Evolutionary conservation across 2,797 vertebrate genomes (phyloP).

Genomic region (Chiloscyllium punctatum): DNA sequence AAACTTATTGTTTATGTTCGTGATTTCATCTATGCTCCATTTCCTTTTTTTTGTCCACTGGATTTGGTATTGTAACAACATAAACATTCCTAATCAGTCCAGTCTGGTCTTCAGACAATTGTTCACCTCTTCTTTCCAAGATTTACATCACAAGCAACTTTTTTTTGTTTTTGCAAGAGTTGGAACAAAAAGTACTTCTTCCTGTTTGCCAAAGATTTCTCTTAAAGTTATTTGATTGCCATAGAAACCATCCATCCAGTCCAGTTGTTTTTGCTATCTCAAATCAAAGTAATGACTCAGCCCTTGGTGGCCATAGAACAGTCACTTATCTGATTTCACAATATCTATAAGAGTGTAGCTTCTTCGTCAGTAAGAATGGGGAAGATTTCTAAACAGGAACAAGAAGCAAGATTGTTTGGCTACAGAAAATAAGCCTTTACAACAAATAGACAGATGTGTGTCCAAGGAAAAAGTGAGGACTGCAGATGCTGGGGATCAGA

Average conservation of each 20-base stretch:
- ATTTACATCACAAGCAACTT: background rate
- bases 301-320: background rate
- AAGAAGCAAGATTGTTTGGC: background rate
- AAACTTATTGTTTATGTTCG: background rate
- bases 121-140: background rate
- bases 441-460: background rate
- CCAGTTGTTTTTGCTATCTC: background rate
- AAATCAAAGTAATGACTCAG: background rate
- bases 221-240: background rate
- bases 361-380: background rate
- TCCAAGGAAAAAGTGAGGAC: too few species aligned
- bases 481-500: too few species aligned
- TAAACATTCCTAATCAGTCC: constrained; percentile 15
- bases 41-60: background rate
- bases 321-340: background rate
- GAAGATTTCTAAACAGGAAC: background rate
- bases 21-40: background rate
- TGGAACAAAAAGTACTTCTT: background rate
- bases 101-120: background rate
- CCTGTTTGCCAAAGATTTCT: background rate
- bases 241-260: background rate
- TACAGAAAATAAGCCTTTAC: background rate
- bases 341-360: background rate
- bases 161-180: background rate
- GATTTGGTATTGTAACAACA: background rate